Evolutionary conservation across 2,797 vertebrate species (phyloP), one percentile per base, ranked within the genome.

Genomic region (Telmatherina bonti): DNA sequence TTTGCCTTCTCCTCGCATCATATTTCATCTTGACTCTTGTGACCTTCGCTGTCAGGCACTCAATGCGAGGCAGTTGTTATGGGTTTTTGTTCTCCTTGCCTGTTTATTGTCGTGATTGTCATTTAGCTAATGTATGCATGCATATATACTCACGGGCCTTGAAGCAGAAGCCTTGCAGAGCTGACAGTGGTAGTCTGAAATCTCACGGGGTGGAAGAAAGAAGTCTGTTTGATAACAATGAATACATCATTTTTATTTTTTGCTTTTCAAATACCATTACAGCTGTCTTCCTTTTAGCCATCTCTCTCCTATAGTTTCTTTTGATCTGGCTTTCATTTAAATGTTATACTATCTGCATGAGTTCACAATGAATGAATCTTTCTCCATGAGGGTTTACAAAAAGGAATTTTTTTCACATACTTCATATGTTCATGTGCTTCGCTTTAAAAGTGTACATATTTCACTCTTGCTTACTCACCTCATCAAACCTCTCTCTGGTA

Each of bases 271-370:
- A 47, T 56, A 74, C 43, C 30, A 24, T 55, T 47, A 30, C 49
- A 69, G 66, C 72, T 70, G 73, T 81, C 79, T 89, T 93, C 68
- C 89, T 91, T 86, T 89, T 82, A 93, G 93, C 93, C 91, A 89
- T 93, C 67, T 67, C 8, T 92, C 12, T 18, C 54, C 27, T 38
- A 55, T 55, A 36, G 56, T 33, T 64, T 76, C 91, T 52, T 96
- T 96, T 96, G 94, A 96, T 96, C 94, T 95, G 92, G 83, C 90
- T 95, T 94, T 92, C 94, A 93, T 95, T 96, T 95, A 85, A 93
- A 94, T 94, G 93, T 94, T 94, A 93, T 95, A 94, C 94, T 81
- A 78, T 94, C 89, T 92, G 93, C 88, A 91, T 96, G 94, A 93
- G 91, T 94, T 95, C 93, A 93, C 90, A 78, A 81, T 85, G 70